Percentiles rank a stretch among this genome's conserved stretches.
Conservation (phyloP, 2,797 vertebrate species). For the Astyanax mexicanus region DNA sequence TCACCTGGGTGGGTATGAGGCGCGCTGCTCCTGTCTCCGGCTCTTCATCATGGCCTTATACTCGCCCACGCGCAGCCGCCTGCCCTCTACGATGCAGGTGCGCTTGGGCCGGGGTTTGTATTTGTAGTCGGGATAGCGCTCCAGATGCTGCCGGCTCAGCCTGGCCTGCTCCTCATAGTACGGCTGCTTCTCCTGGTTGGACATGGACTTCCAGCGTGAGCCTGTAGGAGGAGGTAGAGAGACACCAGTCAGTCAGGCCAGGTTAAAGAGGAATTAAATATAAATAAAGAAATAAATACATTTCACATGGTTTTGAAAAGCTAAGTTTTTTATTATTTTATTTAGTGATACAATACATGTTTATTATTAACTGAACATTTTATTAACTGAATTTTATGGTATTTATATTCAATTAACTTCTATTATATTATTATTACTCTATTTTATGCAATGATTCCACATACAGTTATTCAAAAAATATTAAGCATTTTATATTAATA, state of each 20-base stretch:
- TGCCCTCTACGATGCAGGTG: slow-evolving; percentile 97
- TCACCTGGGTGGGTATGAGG: slow-evolving; percentile 75
- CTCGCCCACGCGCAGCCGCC: slow-evolving; percentile 92
- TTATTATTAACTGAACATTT: no score
- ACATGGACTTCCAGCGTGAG: slow-evolving; percentile 97
- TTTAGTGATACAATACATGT: no score
- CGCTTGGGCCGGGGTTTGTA: slow-evolving; percentile 96
- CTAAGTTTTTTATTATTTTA: no score
- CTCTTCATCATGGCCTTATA: slow-evolving; percentile 99
- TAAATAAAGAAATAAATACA: no score
- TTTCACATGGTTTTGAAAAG: no score
- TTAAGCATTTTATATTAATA: no score
- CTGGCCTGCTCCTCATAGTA: slow-evolving; percentile 97
- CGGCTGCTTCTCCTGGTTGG: slow-evolving; percentile 97
- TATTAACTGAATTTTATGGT: no score
- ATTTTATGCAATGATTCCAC: no score
- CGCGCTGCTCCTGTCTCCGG: slow-evolving; percentile 90
- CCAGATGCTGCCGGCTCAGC: slow-evolving; percentile 95
- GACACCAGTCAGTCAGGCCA: neutral
- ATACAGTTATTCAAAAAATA: no score
- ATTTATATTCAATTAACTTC: no score
- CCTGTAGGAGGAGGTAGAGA: slow-evolving; percentile 72
- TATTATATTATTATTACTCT: no score
- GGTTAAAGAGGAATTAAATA: no score
- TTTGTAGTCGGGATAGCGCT: slow-evolving; percentile 97